Percentiles rank a stretch among this genome's conserved stretches.
These are phyloP conservation scores for Tadarida brasiliensis DNA, from an alignment of 2,797 vertebrate species.

Conservation along the genomic window DNA sequence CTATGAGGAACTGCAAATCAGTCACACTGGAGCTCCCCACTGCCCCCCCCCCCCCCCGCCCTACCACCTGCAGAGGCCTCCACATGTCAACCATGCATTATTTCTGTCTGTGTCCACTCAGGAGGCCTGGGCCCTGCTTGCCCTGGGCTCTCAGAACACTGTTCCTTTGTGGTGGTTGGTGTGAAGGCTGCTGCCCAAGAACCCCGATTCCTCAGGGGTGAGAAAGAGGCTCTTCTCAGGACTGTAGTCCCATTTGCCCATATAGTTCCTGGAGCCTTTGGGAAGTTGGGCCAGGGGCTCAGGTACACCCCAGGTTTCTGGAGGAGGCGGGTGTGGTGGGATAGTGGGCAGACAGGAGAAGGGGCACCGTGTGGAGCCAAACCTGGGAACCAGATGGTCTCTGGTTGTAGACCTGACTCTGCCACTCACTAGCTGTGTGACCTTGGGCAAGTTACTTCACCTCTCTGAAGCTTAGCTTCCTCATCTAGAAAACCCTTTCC, in stretches of 20 bases:
- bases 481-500: not conserved
- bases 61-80: not conserved
- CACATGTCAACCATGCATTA: rapidly evolving
- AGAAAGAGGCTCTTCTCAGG: not conserved
- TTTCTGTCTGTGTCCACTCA: not conserved
- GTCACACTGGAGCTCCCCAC: not conserved
- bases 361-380: not conserved
- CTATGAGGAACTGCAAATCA: not conserved
- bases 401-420: not conserved
- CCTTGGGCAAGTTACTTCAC: not conserved
- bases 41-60: not conserved
- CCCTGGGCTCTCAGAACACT: not conserved
- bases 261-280: not conserved
- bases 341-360: not conserved
- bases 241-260: not conserved
- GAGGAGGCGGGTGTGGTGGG: not conserved
- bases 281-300: not conserved
- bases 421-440: not conserved
- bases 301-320: not conserved
- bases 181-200: not conserved
- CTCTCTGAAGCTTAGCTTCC: not conserved
- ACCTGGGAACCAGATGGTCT: not conserved
- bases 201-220: not conserved
- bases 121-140: not conserved
- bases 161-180: not conserved